phyloP scores from a whole-genome alignment of 1,140 invertebrate genomes.

The Hestina assimilis region DNA sequence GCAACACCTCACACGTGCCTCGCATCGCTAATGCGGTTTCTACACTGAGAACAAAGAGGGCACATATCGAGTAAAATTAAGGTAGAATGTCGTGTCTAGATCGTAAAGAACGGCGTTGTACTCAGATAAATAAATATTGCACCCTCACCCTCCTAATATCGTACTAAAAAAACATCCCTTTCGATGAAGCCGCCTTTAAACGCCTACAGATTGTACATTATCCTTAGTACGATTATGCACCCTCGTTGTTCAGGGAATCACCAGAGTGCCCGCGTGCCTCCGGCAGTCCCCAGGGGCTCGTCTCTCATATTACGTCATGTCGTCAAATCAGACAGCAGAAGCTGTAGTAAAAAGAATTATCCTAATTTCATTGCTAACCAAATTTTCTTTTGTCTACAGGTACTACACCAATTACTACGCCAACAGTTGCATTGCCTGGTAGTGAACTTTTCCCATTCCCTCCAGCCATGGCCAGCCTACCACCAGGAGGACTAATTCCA shows the following conservation, averaged over 20 bases:
- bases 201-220: constrained; percentile 79
- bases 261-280: constrained; percentile 63
- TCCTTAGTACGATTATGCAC: constrained; percentile 78
- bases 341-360: constrained; percentile 40
- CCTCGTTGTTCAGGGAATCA: constrained; percentile 73
- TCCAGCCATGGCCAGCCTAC: constrained; percentile 71
- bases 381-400: constrained; percentile 63
- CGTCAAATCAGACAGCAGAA: constrained; percentile 54
- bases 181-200: constrained; percentile 75
- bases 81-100: constrained; percentile 53
- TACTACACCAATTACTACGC: constrained; percentile 60
- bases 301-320: constrained; percentile 75
- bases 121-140: constrained; percentile 77
- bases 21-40: constrained; percentile 62
- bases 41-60: constrained; percentile 31
- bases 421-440: constrained; percentile 76
- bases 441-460: constrained; percentile 72
- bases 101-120: constrained; percentile 65
- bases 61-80: constrained; percentile 62
- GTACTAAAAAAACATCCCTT: constrained; percentile 77
- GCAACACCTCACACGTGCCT: constrained; percentile 54
- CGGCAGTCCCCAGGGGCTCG: constrained; percentile 59
- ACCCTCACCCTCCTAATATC: constrained; percentile 74
- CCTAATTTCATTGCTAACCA: constrained; percentile 34
- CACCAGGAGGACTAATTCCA: constrained; percentile 74